Conservation (phyloP, 1,140 invertebrate species). For the Bradysia coprophila region DNA sequence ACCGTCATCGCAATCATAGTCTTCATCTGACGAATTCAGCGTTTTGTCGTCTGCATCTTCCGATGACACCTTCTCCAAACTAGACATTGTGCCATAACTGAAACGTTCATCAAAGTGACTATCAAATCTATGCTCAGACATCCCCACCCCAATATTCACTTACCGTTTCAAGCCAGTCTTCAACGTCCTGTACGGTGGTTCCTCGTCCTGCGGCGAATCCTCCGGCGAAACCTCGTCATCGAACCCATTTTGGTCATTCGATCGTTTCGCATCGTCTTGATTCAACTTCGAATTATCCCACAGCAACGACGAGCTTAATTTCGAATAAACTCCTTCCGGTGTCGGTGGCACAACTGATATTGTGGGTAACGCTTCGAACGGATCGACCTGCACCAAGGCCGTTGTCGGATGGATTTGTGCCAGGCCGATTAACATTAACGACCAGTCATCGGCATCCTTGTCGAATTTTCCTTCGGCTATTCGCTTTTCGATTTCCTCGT, state of each 20-base stretch:
- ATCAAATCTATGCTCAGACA: no score
- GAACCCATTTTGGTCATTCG: no score
- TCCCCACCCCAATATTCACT: no score
- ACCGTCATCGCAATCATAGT: slow-evolving; percentile 5
- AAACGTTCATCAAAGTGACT: no score
- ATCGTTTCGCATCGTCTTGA: background rate
- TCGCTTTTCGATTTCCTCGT: background rate
- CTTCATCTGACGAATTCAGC: slow-evolving; percentile 9
- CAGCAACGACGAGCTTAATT: slow-evolving; percentile 14
- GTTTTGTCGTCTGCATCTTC: slow-evolving; percentile 34
- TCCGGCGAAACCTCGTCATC: slow-evolving; percentile 30
- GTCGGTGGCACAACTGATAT: slow-evolving; percentile 59
- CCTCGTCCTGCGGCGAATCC: slow-evolving; percentile 32
- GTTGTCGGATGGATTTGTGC: slow-evolving; percentile 40
- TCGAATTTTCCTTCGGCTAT: background rate
- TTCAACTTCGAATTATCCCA: slow-evolving; percentile 15
- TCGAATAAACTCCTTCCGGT: slow-evolving; percentile 34
- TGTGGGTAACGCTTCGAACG: slow-evolving; percentile 29
- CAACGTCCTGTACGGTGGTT: slow-evolving; percentile 32
- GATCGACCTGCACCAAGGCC: slow-evolving; percentile 38
- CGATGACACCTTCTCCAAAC: slow-evolving; percentile 41
- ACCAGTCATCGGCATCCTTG: slow-evolving; percentile 33
- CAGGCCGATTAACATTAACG: slow-evolving; percentile 39
- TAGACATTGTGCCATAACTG: slow-evolving; percentile 56
- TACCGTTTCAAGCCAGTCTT: slow-evolving; percentile 32